Evolutionary conservation across 2,113 vertebrate species (phyloP), one percentile per base, ranked within the genome.

Genomic region (Geococcyx californianus): DNA sequence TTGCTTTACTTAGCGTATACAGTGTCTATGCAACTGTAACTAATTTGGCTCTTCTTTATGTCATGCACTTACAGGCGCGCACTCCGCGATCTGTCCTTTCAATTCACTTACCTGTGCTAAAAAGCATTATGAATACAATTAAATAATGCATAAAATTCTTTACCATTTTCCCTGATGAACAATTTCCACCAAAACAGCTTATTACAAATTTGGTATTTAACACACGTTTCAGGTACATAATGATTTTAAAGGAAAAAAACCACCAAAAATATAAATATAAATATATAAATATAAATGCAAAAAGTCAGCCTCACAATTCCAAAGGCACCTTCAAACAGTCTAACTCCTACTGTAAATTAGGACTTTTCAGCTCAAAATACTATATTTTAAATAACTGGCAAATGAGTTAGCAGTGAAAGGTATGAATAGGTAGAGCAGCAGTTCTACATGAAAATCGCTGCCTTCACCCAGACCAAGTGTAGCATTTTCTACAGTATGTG

Each of bases 1-100:
- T 34, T 13, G 5, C 52, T 58, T 47, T 6, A 4, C 11, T 28
- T 33, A 16, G 54, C 2, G 0, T 4, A 34, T 1, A 0, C 25
- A 25, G 74, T 5, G 15, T 7, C 28, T 44, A 3, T 1, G 33
- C 0, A 38, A 15, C 8, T 28, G 24, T 15, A 60, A 60, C 62
- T 51, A 13, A 2, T 62, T 49, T 24, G 47, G 47, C 58, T 60
- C 54, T 36, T 58, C 36, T 3, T 2, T 2, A 2, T 4, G 4
- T 29, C 67, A 7, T 9, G 31, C 9, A 4, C 24, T 7, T n/a
- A 44, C 7, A n/a, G 60, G 25, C 16, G 19, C 64, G 51, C 1
- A 6, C 26, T 15, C 23, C 55, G 74, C 3, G 29, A 70, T 11
- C 83, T 74, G 44, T 19, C 66, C 33, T 58, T 23, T 34, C 67